Percentiles rank a stretch among this genome's conserved stretches.
Evolutionary conservation across 1,140 invertebrate genomes (phyloP).

Genomic region (Caenorhabditis remanei): DNA sequence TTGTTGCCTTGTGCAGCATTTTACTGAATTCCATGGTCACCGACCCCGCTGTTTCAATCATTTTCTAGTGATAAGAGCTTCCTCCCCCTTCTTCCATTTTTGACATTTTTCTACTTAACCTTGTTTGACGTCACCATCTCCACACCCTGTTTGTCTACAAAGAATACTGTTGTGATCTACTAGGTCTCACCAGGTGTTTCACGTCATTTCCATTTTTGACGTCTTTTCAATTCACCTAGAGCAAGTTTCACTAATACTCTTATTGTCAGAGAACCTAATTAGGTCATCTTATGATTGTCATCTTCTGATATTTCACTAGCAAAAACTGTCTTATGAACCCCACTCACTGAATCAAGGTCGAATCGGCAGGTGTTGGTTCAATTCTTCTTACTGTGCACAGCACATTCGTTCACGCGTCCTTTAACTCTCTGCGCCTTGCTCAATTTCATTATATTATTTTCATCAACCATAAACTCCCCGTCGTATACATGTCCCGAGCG

Average conservation of each 20-base stretch:
- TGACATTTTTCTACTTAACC: slow-evolving; percentile 23
- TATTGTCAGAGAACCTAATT: not conserved
- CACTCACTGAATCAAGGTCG: no score
- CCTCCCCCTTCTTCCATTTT: slow-evolving; percentile 19
- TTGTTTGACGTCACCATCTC: not conserved
- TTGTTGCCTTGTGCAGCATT: not conserved
- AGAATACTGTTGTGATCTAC: not conserved
- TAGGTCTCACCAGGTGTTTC: not conserved
- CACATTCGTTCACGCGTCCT: no score
- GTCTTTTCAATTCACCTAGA: not conserved
- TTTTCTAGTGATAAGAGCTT: slow-evolving; percentile 3
- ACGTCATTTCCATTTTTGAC: slow-evolving; percentile 8
- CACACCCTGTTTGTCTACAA: not conserved
- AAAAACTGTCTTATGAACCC: no score
- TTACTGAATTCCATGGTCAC: not conserved
- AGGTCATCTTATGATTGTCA: slow-evolving; percentile 4
- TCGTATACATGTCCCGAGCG: no score
- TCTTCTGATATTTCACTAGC: not conserved
- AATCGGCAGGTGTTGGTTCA: no score
- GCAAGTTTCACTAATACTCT: not conserved
- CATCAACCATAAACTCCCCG: no score
- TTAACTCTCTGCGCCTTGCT: no score
- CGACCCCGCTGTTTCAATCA: not conserved
- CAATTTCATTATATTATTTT: no score
- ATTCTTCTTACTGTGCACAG: no score